Conservation (phyloP, 2,888 invertebrate species). For the Cataglyphis albicans region DNA sequence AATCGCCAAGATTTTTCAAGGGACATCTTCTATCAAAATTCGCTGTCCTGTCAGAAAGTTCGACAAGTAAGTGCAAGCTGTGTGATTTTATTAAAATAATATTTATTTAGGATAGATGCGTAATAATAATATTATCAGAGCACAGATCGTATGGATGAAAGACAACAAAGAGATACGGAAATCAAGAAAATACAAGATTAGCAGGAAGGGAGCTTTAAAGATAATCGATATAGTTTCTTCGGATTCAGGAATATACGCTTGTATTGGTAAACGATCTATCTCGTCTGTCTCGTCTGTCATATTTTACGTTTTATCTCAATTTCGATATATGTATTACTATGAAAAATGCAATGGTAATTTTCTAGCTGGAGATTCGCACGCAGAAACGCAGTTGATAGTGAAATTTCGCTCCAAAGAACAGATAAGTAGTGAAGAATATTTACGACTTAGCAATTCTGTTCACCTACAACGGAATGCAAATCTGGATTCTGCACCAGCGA, state of each 20-base stretch:
- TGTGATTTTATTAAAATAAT: not conserved
- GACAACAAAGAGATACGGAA: slow-evolving; percentile 92
- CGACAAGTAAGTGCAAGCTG: slow-evolving; percentile 85
- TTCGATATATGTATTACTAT: slow-evolving; percentile 5
- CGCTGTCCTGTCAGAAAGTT: slow-evolving; percentile 96
- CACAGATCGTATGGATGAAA: slow-evolving; percentile 96
- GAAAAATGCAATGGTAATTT: slow-evolving; percentile 42
- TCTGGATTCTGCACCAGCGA: slow-evolving; percentile 85
- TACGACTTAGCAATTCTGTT: slow-evolving; percentile 83
- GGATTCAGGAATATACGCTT: slow-evolving; percentile 95
- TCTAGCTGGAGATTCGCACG: slow-evolving; percentile 91
- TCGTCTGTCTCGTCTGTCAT: not conserved
- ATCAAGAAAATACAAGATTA: slow-evolving; percentile 94
- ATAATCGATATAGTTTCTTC: slow-evolving; percentile 93
- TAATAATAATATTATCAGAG: slow-evolving; percentile 85
- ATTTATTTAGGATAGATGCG: not conserved
- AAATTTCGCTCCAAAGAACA: slow-evolving; percentile 93
- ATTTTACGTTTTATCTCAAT: slow-evolving; percentile 3
- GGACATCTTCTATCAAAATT: slow-evolving; percentile 94
- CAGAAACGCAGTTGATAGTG: slow-evolving; percentile 93
- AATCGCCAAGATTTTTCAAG: slow-evolving; percentile 95
- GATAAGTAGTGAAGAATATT: slow-evolving; percentile 92
- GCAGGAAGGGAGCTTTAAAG: slow-evolving; percentile 95
- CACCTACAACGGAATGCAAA: slow-evolving; percentile 84
- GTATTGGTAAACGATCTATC: slow-evolving; percentile 88